Conservation (phyloP, 2,888 invertebrate genomes). For the Cephalotes varians region DNA sequence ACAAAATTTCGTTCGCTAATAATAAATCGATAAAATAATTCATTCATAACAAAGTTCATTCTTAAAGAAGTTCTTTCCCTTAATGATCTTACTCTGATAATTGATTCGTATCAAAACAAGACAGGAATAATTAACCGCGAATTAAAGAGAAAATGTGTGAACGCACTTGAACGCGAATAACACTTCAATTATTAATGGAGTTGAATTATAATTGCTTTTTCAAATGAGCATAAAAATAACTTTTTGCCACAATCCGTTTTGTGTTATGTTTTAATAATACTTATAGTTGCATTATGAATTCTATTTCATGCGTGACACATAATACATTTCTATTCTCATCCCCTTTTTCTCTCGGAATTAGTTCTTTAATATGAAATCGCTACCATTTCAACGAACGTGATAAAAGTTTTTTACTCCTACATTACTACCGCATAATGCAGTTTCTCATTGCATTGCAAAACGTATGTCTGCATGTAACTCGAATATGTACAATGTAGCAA, state of each 20-base stretch:
- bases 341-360: background rate
- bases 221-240: background rate
- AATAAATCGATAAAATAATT: conserved; percentile 3
- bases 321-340: background rate
- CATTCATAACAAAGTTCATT: background rate
- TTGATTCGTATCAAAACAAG: background rate
- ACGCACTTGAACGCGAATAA: too few relatives aligned
- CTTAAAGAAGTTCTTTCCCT: background rate
- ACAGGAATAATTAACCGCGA: background rate
- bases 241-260: background rate
- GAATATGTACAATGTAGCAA: background rate
- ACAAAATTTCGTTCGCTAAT: background rate
- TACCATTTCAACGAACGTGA: background rate
- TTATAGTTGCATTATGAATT: background rate
- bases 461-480: background rate
- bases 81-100: conserved; percentile 7
- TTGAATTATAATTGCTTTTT: conserved; percentile 12
- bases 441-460: background rate
- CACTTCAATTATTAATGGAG: background rate
- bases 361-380: background rate
- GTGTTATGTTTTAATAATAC: background rate
- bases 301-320: background rate
- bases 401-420: background rate
- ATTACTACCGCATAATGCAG: background rate
- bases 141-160: background rate